Conservation (phyloP, 2,888 invertebrate species). For the Drosophila barbarae region DNA sequence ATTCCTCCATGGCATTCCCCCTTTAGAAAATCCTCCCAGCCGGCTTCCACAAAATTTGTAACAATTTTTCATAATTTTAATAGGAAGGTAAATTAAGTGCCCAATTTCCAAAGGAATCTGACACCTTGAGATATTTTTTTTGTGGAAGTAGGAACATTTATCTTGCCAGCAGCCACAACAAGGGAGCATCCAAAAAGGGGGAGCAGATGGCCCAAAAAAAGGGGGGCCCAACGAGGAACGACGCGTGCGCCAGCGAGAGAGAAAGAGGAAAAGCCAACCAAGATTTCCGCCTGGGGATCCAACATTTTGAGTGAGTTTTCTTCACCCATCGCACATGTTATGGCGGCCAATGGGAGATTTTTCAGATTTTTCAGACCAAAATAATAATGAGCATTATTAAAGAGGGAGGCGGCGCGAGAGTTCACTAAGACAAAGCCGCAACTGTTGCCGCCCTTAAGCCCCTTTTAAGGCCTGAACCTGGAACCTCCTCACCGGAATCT, state of each 20-base stretch:
- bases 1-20: background rate
- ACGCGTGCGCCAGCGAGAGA: slow-evolving; percentile 55
- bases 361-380: slow-evolving; percentile 14
- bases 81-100: slow-evolving; percentile 65
- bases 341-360: slow-evolving; percentile 39
- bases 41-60: slow-evolving; percentile 37
- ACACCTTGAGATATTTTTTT: slow-evolving; percentile 51
- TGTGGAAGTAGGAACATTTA: slow-evolving; percentile 46
- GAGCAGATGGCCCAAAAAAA: slow-evolving; percentile 11
- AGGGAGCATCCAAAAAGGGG: slow-evolving; percentile 14
- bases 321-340: background rate
- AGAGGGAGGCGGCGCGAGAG: background rate
- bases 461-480: slow-evolving; percentile 56
- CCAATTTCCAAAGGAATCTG: slow-evolving; percentile 67
- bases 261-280: slow-evolving; percentile 19
- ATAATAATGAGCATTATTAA: slow-evolving; percentile 24
- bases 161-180: slow-evolving; percentile 29
- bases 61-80: slow-evolving; percentile 66
- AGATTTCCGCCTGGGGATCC: slow-evolving; percentile 7
- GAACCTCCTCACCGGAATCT: slow-evolving; percentile 29
- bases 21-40: slow-evolving; percentile 1
- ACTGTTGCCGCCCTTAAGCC: slow-evolving; percentile 54
- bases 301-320: slow-evolving; percentile 30
- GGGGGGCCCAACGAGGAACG: slow-evolving; percentile 34
- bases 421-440: slow-evolving; percentile 45